Base-by-base conservation (phyloP, 2,888 invertebrate species). In the Saturnia japonica region DNA sequence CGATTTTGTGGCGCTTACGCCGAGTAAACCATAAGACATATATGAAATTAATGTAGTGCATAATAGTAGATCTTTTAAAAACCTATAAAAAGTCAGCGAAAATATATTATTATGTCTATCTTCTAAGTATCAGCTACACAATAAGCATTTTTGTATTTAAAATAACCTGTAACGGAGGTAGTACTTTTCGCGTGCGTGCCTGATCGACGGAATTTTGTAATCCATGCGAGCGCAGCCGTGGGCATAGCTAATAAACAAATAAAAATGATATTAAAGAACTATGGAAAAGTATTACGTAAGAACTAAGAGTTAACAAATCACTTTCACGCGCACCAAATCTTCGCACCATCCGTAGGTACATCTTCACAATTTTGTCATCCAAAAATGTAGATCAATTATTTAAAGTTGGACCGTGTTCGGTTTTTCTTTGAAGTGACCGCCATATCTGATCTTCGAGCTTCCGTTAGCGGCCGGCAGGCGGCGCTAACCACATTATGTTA, bases 391-490 rank as follows among this genome's bases (percentile, higher is more conserved):
- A 64, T 40, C 40, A 64, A 64, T n/a, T n/a, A n/a, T n/a, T 64
- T 64, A 64, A 64, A 40, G 19, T 40, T 40, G 40, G 54, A 19
- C 64, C 64, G 3, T 40, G 22, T 34, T 40, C 16, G 62, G 40
- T n/a, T 22, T 7, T 19, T 16, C 64, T 64, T 64, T 64, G 64
- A 64, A 9, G 40, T 16, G n/a, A 8, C 64, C 64, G 64, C 64
- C 40, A 64, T 64, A 64, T 40, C 64, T 64, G 64, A 64, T 64
- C 40, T 19, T 19, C 19, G 9, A 9, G 64, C 64, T 64, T 64
- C 64, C 64, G 64, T 25, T 40, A 40, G 64, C 57, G 64, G 40
- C 64, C 64, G 40, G 34, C 40, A 64, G 64, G 64, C 64, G 64
- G 64, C 64, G 64, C 64, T 64, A 64, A 60, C 57, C 28, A 40